These are phyloP conservation scores for Zaprionus lineosus DNA, from an alignment of 2,888 invertebrate species.

Conservation along the genomic window DNA sequence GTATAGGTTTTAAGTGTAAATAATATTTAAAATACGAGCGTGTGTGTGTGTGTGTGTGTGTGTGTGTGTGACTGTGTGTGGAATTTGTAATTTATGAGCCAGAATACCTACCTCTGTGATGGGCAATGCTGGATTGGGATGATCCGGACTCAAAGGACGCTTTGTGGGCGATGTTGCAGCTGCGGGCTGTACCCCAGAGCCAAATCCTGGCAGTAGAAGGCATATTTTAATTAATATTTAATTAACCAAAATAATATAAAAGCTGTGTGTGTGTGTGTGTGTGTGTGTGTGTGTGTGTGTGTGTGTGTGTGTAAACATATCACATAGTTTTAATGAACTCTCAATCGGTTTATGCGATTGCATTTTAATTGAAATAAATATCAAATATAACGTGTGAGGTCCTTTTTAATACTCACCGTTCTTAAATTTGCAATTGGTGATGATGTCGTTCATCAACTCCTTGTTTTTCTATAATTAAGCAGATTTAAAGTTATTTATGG, in stretches of 20 bases:
- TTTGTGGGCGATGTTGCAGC: conserved; percentile 84
- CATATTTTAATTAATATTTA: conserved; percentile 9
- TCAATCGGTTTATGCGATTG: background rate
- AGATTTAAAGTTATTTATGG: conserved; percentile 6
- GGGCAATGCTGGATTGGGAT: conserved; percentile 87
- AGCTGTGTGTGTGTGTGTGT: no score
- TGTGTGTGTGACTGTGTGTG: background rate
- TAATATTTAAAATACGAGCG: no score
- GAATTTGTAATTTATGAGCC: no score
- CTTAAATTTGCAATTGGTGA: conserved; percentile 86
- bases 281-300: no score
- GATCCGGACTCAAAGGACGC: conserved; percentile 85
- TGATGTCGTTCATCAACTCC: conserved; percentile 89
- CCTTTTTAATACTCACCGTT: conserved; percentile 83
- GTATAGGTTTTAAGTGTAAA: no score
- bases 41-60: conserved; percentile 9
- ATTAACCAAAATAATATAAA: background rate
- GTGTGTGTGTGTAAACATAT: no score
- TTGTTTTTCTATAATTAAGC: conserved; percentile 89
- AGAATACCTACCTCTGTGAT: conserved; percentile 86
- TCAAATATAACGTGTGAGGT: conserved; percentile 1
- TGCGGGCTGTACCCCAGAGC: conserved; percentile 83
- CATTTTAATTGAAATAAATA: conserved; percentile 19
- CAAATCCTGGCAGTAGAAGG: conserved; percentile 83
- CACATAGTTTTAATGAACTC: no score